Conservation (phyloP, 2,113 vertebrate species). For the Podarcis muralis region DNA sequence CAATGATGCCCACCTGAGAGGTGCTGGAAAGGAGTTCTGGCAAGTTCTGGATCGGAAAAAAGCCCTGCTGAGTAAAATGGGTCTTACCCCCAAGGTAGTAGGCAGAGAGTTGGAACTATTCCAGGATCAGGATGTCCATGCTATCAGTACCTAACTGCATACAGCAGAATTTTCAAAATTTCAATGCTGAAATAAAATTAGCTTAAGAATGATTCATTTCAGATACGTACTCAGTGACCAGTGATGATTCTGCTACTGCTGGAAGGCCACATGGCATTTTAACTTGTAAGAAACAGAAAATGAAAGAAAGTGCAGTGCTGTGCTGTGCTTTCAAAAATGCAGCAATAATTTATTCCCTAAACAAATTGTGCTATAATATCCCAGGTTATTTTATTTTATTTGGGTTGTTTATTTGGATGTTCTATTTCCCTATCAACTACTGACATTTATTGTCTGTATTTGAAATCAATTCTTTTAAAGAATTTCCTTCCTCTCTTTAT, state of each 20-base stretch:
- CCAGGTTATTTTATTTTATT: neutral
- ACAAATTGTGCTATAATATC: slow-evolving; percentile 30
- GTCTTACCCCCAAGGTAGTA: neutral
- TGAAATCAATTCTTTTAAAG: neutral
- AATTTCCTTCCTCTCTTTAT: neutral
- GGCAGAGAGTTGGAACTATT: neutral
- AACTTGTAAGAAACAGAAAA: slow-evolving; percentile 20
- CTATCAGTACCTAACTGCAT: neutral
- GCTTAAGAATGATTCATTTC: neutral
- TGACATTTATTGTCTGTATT: neutral
- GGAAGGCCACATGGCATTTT: neutral
- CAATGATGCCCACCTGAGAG: no score
- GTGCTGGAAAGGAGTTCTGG: no score
- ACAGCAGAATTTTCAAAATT: slow-evolving; percentile 3
- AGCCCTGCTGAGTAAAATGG: neutral
- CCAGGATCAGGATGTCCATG: neutral
- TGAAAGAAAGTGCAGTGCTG: neutral
- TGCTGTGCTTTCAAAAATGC: neutral
- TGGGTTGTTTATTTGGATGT: no score
- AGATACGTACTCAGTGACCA: neutral
- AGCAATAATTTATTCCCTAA: neutral
- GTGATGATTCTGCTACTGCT: neutral
- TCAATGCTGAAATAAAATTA: neutral
- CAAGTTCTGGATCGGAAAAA: no score
- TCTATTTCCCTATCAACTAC: no score